Conservation (phyloP, 2,113 vertebrate species). For the Menura novaehollandiae region DNA sequence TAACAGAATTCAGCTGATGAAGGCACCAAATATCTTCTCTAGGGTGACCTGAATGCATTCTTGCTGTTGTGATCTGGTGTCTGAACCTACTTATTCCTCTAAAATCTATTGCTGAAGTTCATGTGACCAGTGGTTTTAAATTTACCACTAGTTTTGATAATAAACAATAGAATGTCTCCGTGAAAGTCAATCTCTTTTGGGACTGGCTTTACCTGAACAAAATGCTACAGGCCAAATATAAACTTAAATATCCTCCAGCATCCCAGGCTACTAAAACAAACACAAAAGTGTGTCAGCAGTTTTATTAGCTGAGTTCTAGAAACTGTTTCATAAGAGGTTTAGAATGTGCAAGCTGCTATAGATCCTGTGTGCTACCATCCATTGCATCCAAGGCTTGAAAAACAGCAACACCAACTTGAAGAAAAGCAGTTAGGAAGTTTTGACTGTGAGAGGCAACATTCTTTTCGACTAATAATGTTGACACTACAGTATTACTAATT, state of each 20-base stretch:
- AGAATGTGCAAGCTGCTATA: neutral
- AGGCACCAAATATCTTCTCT: neutral
- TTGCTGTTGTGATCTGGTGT: neutral
- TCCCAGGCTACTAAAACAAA: neutral
- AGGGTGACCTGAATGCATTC: neutral
- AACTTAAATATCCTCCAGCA: neutral
- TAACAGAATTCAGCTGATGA: neutral
- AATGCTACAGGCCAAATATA: neutral
- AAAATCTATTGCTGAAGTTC: neutral
- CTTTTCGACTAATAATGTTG: neutral
- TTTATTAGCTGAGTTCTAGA: neutral
- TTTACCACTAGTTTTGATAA: neutral
- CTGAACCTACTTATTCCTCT: neutral
- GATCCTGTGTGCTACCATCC: neutral
- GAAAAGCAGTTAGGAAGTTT: neutral
- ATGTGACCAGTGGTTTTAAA: neutral
- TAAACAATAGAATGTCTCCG: neutral
- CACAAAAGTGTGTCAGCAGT: neutral
- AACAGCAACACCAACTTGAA: neutral
- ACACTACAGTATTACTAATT: neutral
- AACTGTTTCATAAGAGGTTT: neutral
- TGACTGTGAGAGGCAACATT: neutral
- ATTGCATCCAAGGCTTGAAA: neutral
- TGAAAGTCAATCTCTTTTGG: neutral
- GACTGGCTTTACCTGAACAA: neutral